A percentile compares a stretch with the other conserved stretches of the same genome.
These are phyloP conservation scores for Sebastes cheni DNA, from an alignment of 2,797 vertebrate genomes.

Conservation along the genomic window DNA sequence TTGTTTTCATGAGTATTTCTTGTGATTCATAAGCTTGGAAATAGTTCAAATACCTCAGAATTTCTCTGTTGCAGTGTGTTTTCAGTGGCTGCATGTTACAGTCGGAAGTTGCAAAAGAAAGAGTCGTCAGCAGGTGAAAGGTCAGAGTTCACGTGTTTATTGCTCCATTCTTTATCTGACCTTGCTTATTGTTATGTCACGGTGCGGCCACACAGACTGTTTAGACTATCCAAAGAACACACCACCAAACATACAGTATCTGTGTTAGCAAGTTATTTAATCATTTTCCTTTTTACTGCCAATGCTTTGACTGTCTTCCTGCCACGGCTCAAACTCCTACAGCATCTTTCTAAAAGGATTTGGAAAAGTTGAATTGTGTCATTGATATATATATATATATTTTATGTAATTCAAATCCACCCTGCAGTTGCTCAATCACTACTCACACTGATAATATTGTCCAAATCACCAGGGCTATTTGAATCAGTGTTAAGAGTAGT, in stretches of 20 bases:
- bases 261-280: not conserved
- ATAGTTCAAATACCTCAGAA: not conserved
- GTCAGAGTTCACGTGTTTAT: conserved; percentile 20
- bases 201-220: conserved; percentile 1
- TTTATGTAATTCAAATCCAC: not conserved
- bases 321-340: not conserved
- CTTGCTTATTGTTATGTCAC: conserved; percentile 16
- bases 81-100: not conserved
- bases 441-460: not conserved
- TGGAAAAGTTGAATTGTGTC: not conserved
- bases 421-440: not conserved
- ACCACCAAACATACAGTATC: not conserved
- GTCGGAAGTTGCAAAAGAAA: not conserved
- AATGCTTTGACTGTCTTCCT: not conserved
- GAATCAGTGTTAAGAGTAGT: not conserved
- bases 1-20: not conserved
- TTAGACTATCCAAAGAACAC: conserved; percentile 30
- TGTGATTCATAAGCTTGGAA: conserved; percentile 6
- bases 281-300: not conserved
- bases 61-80: not conserved
- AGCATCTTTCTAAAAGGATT: not conserved
- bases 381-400: not conserved
- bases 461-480: not conserved
- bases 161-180: conserved; percentile 19
- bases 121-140: not conserved